Conservation (phyloP, 2,113 vertebrate species). For the Anguilla rostrata region DNA sequence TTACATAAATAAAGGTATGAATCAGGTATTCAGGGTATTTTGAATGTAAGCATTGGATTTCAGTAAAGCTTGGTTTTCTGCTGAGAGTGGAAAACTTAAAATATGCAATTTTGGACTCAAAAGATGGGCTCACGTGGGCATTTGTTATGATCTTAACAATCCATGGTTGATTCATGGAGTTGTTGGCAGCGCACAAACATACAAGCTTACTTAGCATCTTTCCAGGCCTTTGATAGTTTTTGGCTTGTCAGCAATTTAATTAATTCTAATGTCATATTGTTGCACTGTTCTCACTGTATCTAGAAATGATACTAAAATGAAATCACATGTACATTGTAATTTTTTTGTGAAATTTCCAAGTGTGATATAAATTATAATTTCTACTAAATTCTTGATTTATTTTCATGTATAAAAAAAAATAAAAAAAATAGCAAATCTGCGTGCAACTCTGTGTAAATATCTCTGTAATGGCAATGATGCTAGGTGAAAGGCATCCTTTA, state of each 20-base stretch:
- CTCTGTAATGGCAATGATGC: too few species aligned
- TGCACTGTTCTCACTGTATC: constrained; percentile 35
- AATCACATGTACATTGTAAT: too few species aligned
- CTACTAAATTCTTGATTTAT: constrained; percentile 51
- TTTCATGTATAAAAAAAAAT: too few species aligned
- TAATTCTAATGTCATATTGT: constrained; percentile 36
- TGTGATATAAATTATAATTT: constrained; percentile 28
- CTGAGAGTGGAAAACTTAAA: neutral
- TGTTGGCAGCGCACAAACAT: too few species aligned
- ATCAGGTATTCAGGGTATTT: neutral
- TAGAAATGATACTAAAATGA: constrained; percentile 55
- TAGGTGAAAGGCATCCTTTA: too few species aligned
- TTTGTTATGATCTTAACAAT: too few species aligned
- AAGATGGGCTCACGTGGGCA: neutral
- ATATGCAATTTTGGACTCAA: constrained; percentile 51
- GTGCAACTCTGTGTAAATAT: too few species aligned
- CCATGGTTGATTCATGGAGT: too few species aligned
- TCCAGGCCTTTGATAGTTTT: neutral
- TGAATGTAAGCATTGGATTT: too few species aligned
- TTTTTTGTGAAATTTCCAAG: too few species aligned
- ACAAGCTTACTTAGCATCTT: neutral
- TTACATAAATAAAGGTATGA: neutral
- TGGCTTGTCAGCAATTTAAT: constrained; percentile 12
- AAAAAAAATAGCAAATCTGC: too few species aligned
- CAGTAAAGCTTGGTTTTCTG: too few species aligned